Conservation (phyloP, 2,113 vertebrate genomes). For the Tapirus terrestris region DNA sequence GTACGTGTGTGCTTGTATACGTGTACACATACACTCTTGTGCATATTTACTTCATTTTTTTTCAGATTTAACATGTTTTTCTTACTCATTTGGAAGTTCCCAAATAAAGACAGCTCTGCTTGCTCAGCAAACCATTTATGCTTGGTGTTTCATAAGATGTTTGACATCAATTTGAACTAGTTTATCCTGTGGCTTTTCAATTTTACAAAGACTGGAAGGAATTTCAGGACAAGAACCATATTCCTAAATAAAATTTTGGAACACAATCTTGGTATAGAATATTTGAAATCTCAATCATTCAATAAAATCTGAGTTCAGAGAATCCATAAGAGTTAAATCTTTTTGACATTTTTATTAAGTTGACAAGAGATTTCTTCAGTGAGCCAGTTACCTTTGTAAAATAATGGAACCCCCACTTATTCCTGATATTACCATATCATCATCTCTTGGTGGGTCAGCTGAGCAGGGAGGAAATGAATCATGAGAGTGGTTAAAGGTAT, state of each 20-base stretch:
- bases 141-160: background rate
- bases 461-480: background rate
- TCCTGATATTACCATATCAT: background rate
- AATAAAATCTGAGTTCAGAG: background rate
- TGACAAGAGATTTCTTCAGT: background rate
- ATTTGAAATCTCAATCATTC: constrained; percentile 21
- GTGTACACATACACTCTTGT: background rate
- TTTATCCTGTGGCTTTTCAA: background rate
- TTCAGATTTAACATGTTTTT: background rate
- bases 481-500: background rate
- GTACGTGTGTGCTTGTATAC: background rate
- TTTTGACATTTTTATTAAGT: background rate
- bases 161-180: constrained; percentile 6
- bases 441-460: background rate
- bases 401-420: background rate
- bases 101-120: background rate
- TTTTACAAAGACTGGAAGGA: background rate
- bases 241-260: constrained; percentile 7
- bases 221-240: background rate
- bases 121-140: background rate
- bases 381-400: background rate
- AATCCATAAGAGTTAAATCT: background rate
- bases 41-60: background rate
- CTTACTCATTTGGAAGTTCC: background rate
- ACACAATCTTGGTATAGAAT: background rate